Percentiles rank a stretch among this genome's conserved stretches.
These are phyloP conservation scores for Chrysocyon brachyurus DNA, from an alignment of 2,797 vertebrate genomes.

Conservation along the genomic window DNA sequence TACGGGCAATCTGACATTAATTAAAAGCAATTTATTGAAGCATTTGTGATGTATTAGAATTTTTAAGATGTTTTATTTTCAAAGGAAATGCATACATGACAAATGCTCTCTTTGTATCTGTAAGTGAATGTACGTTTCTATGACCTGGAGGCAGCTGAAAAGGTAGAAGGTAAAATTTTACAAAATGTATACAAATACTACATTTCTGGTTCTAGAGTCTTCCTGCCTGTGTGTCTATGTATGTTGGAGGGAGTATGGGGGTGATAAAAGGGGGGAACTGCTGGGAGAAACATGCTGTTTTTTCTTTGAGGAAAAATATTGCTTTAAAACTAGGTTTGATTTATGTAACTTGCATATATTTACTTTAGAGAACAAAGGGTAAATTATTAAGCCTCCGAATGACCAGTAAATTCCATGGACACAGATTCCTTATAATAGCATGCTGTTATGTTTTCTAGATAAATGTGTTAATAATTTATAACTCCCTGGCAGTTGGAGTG, in stretches of 20 bases:
- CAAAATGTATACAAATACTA: not conserved
- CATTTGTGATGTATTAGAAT: constrained; percentile 81
- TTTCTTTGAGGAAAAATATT: constrained; percentile 76
- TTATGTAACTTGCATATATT: constrained; percentile 82
- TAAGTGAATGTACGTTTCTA: not conserved
- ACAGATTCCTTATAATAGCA: constrained; percentile 79
- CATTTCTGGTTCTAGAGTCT: not conserved
- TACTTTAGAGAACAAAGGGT: constrained; percentile 77
- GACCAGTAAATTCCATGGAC: constrained; percentile 72
- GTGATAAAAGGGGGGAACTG: constrained; percentile 43
- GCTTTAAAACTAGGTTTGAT: constrained; percentile 81
- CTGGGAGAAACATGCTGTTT: constrained; percentile 18
- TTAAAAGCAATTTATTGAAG: constrained; percentile 82
- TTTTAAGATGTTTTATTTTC: constrained; percentile 77
- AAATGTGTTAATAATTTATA: constrained; percentile 86
- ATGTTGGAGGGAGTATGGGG: not conserved
- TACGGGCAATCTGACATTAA: constrained; percentile 81
- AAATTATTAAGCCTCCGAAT: constrained; percentile 77
- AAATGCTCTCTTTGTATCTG: constrained; percentile 4
- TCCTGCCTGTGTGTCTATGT: not conserved
- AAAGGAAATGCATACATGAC: not conserved
- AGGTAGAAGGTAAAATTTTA: not conserved
- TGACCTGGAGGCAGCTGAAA: constrained; percentile 3
- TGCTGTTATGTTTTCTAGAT: constrained; percentile 78
- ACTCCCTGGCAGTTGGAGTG: constrained; percentile 72